A percentile compares a stretch with the other conserved stretches of the same genome.
Conservation (phyloP, 2,888 invertebrate species). For the Diabrotica balteata region DNA sequence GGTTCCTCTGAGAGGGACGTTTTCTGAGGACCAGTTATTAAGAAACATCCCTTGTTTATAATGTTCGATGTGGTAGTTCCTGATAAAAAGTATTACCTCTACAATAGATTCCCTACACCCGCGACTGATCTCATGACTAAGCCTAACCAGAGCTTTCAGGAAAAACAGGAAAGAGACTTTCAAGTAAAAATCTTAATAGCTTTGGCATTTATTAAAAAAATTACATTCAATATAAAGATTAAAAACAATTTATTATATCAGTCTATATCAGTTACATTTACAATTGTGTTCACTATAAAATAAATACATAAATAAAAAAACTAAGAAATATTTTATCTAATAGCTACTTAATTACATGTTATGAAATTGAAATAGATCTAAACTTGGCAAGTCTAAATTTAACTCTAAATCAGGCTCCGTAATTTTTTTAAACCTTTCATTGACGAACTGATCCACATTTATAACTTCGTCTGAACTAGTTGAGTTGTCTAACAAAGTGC, state of each 20-base stretch:
- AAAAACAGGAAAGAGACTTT: too few species aligned
- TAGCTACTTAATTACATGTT: constrained; percentile 1
- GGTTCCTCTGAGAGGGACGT: too few species aligned
- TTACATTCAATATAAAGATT: too few species aligned
- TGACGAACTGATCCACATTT: constrained; percentile 60
- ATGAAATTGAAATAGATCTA: constrained; percentile 57
- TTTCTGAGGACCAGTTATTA: too few species aligned
- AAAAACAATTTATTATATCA: constrained; percentile 1
- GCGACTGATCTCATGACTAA: too few species aligned
- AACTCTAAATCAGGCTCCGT: constrained; percentile 56
- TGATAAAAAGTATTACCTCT: too few species aligned
- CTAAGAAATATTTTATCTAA: not conserved
- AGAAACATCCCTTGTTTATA: too few species aligned
- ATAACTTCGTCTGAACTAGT: constrained; percentile 58
- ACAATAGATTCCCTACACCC: too few species aligned
- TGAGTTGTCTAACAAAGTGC: constrained; percentile 55
- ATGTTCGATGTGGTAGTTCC: too few species aligned
- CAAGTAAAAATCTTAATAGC: too few species aligned
- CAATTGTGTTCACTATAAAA: not conserved
- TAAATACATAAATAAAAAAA: not conserved
- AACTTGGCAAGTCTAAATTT: constrained; percentile 54
- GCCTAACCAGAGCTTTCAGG: too few species aligned
- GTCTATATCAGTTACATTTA: not conserved
- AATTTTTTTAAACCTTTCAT: constrained; percentile 58
- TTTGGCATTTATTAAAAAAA: too few species aligned